These are phyloP conservation scores for Pammene aurita DNA, from an alignment of 2,888 invertebrate species.

Conservation along the genomic window DNA sequence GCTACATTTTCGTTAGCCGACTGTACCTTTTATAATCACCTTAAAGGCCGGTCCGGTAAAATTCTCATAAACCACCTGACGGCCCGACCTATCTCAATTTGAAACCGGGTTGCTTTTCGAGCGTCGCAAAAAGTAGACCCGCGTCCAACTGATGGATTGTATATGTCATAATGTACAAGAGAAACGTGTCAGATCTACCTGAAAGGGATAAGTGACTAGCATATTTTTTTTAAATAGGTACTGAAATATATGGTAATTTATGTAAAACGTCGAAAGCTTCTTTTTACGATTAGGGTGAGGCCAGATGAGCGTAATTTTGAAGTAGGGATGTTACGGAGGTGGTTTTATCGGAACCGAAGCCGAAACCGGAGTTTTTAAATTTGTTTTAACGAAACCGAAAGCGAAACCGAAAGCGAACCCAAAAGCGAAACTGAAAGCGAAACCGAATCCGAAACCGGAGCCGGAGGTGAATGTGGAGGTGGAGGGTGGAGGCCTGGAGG, in stretches of 20 bases:
- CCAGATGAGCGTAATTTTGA: too few species aligned
- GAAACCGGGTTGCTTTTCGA: conserved; percentile 57
- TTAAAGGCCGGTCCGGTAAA: conserved; percentile 46
- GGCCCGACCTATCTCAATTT: conserved; percentile 60
- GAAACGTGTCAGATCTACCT: neutral
- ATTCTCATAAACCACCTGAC: conserved; percentile 59
- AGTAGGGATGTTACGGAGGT: too few species aligned
- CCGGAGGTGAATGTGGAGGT: too few species aligned
- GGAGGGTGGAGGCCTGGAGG: too few species aligned
- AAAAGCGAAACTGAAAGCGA: too few species aligned
- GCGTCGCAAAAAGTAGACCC: conserved; percentile 49
- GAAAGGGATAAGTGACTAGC: conserved; percentile 5
- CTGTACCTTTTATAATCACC: conserved; percentile 38
- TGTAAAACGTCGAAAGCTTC: too few species aligned
- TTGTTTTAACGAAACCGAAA: too few species aligned
- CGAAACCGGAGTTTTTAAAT: too few species aligned
- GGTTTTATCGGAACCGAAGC: too few species aligned
- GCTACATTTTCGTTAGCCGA: neutral
- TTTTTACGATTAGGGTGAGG: too few species aligned
- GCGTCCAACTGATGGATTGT: conserved; percentile 28
- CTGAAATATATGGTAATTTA: neutral
- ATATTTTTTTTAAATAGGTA: neutral
- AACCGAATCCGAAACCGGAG: too few species aligned
- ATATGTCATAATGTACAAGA: conserved; percentile 16
- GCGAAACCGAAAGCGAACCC: too few species aligned